A percentile compares a stretch with the other conserved stretches of the same genome.
phyloP scores from a whole-genome alignment of 2,888 invertebrate genomes.

The Luperina testacea region DNA sequence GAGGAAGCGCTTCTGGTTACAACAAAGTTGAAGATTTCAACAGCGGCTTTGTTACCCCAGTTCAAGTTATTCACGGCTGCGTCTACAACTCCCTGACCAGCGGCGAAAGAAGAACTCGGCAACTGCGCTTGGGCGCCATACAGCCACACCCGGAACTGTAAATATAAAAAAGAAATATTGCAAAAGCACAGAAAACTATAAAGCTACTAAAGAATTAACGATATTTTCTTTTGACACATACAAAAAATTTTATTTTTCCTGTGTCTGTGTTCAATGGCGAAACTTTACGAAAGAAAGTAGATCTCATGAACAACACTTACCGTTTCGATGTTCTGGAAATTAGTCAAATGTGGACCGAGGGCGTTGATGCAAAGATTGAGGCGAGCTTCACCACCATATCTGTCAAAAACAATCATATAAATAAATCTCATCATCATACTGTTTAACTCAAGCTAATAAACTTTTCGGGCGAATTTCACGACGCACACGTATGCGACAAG shows the following conservation, averaged over 20 bases:
- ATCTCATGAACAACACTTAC: constrained; percentile 63
- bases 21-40: constrained; percentile 72
- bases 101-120: constrained; percentile 72
- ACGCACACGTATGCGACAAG: neutral
- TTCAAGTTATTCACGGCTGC: constrained; percentile 76
- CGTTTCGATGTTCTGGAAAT: constrained; percentile 73
- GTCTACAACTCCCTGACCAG: constrained; percentile 71
- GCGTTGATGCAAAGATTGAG: constrained; percentile 75
- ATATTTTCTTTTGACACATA: neutral
- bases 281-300: neutral
- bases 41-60: constrained; percentile 79
- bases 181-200: neutral
- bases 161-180: constrained; percentile 11
- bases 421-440: neutral
- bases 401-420: constrained; percentile 60
- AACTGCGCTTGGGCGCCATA: constrained; percentile 77
- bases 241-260: neutral
- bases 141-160: constrained; percentile 84
- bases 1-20: constrained; percentile 72
- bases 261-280: neutral
- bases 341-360: constrained; percentile 75
- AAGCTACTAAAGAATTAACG: neutral
- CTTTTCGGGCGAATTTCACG: neutral
- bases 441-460: neutral
- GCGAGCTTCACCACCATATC: constrained; percentile 82